A percentile compares a stretch with the other conserved stretches of the same genome.
Conservation (phyloP, 2,113 vertebrate species). For the Ailuropoda melanoleuca region DNA sequence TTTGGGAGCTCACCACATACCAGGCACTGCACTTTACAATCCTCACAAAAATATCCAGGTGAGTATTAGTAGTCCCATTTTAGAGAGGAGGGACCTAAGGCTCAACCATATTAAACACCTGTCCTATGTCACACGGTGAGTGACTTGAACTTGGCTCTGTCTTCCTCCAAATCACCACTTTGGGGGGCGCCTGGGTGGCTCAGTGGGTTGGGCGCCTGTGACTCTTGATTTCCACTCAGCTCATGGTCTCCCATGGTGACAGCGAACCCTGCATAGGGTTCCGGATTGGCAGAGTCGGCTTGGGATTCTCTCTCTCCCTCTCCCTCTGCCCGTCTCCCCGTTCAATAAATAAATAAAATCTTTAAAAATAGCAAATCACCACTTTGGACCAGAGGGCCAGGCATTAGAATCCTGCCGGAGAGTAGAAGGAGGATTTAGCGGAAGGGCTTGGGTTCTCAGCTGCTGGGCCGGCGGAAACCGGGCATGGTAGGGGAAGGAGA, state of each 20-base stretch:
- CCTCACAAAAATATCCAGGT: neutral
- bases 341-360: neutral
- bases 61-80: neutral
- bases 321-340: neutral
- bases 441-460: neutral
- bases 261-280: neutral
- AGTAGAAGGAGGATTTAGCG: neutral
- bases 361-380: neutral
- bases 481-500: rapidly evolving
- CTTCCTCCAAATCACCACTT: neutral
- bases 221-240: neutral
- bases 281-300: neutral
- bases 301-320: neutral
- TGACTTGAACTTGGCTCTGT: neutral
- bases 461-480: rapidly evolving
- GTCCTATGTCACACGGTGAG: neutral
- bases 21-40: neutral
- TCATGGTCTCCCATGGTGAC: neutral
- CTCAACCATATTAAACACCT: neutral
- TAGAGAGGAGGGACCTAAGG: neutral
- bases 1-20: neutral
- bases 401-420: neutral
- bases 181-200: neutral
- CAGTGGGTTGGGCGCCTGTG: neutral
- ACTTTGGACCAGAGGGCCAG: neutral